phyloP scores from a whole-genome alignment of 2,888 invertebrate species.

The Anorthoa munda region DNA sequence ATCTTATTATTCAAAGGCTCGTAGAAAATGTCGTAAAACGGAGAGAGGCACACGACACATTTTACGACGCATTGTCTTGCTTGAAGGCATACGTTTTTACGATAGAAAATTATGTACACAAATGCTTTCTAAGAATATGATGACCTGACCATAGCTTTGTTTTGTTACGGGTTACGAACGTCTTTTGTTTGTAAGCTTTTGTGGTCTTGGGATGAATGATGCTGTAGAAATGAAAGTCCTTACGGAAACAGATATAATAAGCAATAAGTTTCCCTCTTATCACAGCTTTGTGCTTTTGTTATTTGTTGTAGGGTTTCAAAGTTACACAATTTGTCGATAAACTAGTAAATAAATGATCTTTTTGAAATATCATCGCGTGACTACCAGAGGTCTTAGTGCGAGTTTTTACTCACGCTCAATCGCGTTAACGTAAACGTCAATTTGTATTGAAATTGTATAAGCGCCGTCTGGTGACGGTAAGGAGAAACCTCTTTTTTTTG shows the following conservation, averaged over 20 bases:
- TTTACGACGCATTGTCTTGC: conserved; percentile 55
- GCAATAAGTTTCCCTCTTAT: no score
- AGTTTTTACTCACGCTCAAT: no score
- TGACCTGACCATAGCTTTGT: conserved; percentile 9
- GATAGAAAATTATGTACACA: conserved; percentile 21
- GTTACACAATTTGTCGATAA: no score
- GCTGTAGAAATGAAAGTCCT: not conserved
- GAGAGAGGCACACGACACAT: conserved; percentile 34
- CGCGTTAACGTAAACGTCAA: no score
- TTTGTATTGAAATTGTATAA: no score
- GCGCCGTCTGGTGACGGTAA: no score
- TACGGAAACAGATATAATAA: not conserved
- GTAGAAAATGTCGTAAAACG: conserved; percentile 41
- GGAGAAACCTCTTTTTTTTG: no score
- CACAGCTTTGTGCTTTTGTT: not conserved
- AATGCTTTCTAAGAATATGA: conserved; percentile 1
- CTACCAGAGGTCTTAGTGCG: no score
- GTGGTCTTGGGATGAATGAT: not conserved
- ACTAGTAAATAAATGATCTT: not conserved
- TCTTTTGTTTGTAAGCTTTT: conserved; percentile 9
- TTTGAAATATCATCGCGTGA: not conserved
- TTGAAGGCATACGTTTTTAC: conserved; percentile 25
- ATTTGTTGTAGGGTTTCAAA: not conserved
- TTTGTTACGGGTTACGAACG: not conserved
- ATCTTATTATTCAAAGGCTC: not conserved